phyloP scores from a whole-genome alignment of 2,113 vertebrate species.

The Alosa alosa region DNA sequence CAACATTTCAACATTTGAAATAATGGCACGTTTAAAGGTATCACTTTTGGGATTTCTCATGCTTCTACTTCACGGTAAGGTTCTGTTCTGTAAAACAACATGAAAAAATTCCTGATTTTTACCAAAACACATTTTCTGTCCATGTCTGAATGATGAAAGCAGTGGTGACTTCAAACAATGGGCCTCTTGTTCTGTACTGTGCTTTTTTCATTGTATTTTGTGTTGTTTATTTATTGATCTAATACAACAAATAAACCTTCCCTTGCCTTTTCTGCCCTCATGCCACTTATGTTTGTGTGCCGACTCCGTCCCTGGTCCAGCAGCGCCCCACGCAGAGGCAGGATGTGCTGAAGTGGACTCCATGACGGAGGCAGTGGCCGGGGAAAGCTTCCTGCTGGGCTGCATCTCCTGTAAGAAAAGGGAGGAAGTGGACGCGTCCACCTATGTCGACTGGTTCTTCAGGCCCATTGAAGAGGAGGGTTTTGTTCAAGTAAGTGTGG shows the following conservation, averaged over 20 bases:
- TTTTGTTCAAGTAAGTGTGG: slow-evolving; percentile 64
- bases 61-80: slow-evolving; percentile 62
- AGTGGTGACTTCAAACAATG: background rate
- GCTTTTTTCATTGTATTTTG: background rate
- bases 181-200: background rate
- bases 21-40: slow-evolving; percentile 40
- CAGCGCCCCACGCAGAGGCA: slow-evolving; percentile 65
- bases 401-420: slow-evolving; percentile 89
- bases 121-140: background rate
- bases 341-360: slow-evolving; percentile 88
- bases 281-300: background rate
- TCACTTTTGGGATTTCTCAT: slow-evolving; percentile 42
- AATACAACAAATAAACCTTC: background rate
- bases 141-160: background rate
- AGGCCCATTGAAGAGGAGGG: slow-evolving; percentile 64
- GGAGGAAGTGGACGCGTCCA: slow-evolving; percentile 73
- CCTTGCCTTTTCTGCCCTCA: background rate
- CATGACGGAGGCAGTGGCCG: slow-evolving; percentile 76
- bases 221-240: background rate
- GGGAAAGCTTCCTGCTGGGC: slow-evolving; percentile 73
- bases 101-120: background rate
- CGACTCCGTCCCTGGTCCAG: background rate
- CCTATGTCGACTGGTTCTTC: slow-evolving; percentile 82
- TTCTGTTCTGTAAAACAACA: background rate
- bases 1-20: background rate